phyloP scores from a whole-genome alignment of 92 coral and sea anemone genomes.

The Heliopora coerulea region DNA sequence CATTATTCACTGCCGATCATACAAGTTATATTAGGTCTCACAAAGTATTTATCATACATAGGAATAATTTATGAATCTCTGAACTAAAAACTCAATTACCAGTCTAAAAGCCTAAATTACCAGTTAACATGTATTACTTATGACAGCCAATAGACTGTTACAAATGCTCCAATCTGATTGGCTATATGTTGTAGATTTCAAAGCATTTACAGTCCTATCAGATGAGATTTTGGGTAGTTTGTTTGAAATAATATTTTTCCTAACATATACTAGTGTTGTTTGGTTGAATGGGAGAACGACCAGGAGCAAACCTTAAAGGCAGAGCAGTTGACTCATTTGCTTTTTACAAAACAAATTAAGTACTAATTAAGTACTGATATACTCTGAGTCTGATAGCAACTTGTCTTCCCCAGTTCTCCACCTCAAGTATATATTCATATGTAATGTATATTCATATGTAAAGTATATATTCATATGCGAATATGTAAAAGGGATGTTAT shows the following conservation, averaged over 20 bases:
- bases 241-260: neutral
- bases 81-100: neutral
- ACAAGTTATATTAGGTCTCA: neutral
- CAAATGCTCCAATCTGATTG: too few species aligned
- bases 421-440: constrained; percentile 1
- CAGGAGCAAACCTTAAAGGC: neutral
- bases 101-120: neutral
- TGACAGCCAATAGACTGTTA: too few species aligned
- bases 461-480: too few species aligned
- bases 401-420: neutral
- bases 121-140: neutral
- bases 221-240: too few species aligned
- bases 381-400: neutral
- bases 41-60: neutral
- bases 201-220: too few species aligned
- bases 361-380: neutral
- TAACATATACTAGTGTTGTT: constrained; percentile 1
- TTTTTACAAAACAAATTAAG: constrained; percentile 5
- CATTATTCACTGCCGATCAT: neutral
- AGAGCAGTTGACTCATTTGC: neutral
- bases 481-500: too few species aligned
- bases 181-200: too few species aligned
- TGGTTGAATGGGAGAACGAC: neutral
- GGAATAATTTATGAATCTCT: neutral
- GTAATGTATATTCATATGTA: too few species aligned